These are phyloP conservation scores for Acrocephalus scirpaceus DNA, from an alignment of 2,797 vertebrate species.

Conservation along the genomic window DNA sequence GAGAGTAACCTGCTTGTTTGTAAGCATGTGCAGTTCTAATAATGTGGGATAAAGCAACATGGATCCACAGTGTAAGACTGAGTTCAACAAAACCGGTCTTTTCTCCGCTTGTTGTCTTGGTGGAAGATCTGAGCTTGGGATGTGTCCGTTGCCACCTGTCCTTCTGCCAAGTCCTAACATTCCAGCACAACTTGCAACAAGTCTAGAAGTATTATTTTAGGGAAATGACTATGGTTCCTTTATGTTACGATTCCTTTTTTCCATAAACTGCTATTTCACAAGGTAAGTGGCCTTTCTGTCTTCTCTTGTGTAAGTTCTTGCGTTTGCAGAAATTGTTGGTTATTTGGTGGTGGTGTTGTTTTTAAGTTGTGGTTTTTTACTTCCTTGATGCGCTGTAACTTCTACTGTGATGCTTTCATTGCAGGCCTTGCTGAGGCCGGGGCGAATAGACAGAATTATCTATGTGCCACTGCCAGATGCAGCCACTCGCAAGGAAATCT, in stretches of 20 bases:
- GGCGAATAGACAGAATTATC: constrained; percentile 93
- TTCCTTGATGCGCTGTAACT: neutral
- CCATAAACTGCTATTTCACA: neutral
- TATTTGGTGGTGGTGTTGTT: neutral
- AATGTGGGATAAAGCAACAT: neutral
- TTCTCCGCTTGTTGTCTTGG: neutral
- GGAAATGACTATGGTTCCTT: neutral
- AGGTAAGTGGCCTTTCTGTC: neutral
- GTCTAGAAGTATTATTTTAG: constrained; percentile 35
- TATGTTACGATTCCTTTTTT: constrained; percentile 37
- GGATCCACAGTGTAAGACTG: neutral
- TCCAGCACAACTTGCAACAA: constrained; percentile 45
- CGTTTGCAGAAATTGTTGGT: neutral
- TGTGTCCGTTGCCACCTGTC: neutral
- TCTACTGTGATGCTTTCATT: neutral
- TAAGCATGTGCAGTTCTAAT: neutral
- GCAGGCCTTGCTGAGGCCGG: constrained; percentile 95
- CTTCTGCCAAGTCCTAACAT: constrained; percentile 10
- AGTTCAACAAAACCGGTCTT: neutral
- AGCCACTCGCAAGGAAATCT: constrained; percentile 87
- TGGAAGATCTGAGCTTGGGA: neutral
- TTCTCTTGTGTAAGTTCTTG: neutral
- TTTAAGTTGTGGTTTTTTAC: neutral
- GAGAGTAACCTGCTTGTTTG: neutral
- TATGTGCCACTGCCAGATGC: constrained; percentile 92